Percentiles rank a stretch among this genome's conserved stretches.
Conservation (phyloP, 2,797 vertebrate species). For the Helicolenus hilgendorfi region DNA sequence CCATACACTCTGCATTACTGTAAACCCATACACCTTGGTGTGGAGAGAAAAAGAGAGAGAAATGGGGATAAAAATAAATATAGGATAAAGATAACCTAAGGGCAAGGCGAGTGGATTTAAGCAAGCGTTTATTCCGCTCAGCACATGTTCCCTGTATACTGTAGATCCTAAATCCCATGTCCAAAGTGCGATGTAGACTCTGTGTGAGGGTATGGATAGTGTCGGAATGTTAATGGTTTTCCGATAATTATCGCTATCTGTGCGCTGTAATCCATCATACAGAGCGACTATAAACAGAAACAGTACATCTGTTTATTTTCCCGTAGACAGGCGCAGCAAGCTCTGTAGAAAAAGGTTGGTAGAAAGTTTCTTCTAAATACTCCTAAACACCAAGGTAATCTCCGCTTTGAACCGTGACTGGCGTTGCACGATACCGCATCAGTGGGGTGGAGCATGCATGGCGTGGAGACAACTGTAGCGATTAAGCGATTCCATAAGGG, state of each 20-base stretch:
- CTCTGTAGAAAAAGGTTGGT: slow-evolving; percentile 51
- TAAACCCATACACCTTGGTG: slow-evolving; percentile 79
- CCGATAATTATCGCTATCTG: slow-evolving; percentile 89
- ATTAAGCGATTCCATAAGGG: neutral
- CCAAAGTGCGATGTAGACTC: slow-evolving; percentile 52
- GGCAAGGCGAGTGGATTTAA: slow-evolving; percentile 79
- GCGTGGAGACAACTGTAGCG: neutral
- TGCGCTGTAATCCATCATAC: slow-evolving; percentile 82
- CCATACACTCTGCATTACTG: slow-evolving; percentile 75
- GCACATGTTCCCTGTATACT: slow-evolving; percentile 60
- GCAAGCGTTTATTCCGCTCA: slow-evolving; percentile 68
- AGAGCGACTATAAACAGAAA: slow-evolving; percentile 79
- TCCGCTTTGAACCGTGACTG: slow-evolving; percentile 77
- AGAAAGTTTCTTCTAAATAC: slow-evolving; percentile 68
- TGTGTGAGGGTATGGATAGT: slow-evolving; percentile 81
- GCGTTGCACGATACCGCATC: slow-evolving; percentile 37
- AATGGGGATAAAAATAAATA: slow-evolving; percentile 83
- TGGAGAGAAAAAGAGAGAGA: slow-evolving; percentile 51
- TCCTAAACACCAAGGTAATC: slow-evolving; percentile 64
- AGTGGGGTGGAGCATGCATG: slow-evolving; percentile 59
- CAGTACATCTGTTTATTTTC: slow-evolving; percentile 86
- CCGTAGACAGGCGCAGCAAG: slow-evolving; percentile 52
- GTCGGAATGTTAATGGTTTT: slow-evolving; percentile 89
- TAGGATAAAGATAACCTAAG: slow-evolving; percentile 82
- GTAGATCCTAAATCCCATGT: slow-evolving; percentile 66